Percentiles rank a stretch among this genome's conserved stretches.
Evolutionary conservation across 1,140 invertebrate genomes (phyloP).

Genomic region (Drosophila tristis): DNA sequence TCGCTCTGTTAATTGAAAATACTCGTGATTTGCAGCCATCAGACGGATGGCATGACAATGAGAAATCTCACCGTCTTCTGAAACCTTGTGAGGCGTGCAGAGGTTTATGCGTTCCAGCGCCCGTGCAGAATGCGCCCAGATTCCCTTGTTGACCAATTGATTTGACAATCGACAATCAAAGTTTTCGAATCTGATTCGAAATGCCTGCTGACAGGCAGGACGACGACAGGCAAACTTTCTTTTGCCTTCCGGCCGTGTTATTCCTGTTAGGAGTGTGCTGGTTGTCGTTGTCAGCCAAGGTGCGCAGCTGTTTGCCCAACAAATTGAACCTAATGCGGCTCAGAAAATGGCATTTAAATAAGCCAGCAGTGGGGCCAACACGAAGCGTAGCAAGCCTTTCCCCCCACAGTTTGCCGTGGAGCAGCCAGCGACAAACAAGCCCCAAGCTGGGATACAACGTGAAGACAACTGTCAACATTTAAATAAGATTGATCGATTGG

Average conservation of each 20-base stretch:
- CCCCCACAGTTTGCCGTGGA: constrained; percentile 11
- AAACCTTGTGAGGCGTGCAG: constrained; percentile 3
- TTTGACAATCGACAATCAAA: constrained; percentile 45
- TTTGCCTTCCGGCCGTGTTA: neutral
- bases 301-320: constrained; percentile 67
- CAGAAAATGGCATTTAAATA: constrained; percentile 62
- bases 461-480: constrained; percentile 81
- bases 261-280: neutral
- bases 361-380: constrained; percentile 27
- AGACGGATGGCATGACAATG: neutral
- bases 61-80: neutral
- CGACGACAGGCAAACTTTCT: constrained; percentile 5
- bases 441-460: constrained; percentile 59
- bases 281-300: constrained; percentile 22
- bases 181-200: constrained; percentile 42
- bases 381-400: constrained; percentile 51
- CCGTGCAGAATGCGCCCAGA: constrained; percentile 11
- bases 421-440: constrained; percentile 33
- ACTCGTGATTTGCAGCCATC: constrained; percentile 31
- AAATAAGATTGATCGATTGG: constrained; percentile 82
- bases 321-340: constrained; percentile 80
- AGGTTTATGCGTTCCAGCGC: neutral
- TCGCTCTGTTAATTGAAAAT: constrained; percentile 47
- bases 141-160: constrained; percentile 47
- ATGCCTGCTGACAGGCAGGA: constrained; percentile 34